Base-by-base conservation (phyloP, 2,113 vertebrate species). In the Hirundichthys speculiger region DNA sequence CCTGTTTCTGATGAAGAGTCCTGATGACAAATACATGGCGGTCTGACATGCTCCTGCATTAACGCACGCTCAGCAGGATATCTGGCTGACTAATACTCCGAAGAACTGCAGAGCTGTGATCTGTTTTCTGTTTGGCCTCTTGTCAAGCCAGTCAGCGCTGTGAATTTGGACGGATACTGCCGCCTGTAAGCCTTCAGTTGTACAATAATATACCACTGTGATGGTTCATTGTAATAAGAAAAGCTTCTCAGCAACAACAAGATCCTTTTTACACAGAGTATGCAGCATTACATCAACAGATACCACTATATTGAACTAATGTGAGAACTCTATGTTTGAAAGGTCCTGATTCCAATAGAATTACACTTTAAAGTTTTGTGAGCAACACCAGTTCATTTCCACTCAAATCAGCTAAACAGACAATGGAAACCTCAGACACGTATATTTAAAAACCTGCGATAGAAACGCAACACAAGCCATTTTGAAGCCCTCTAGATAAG, bases 51-150 rank as follows among this genome's bases (percentile, higher is more conserved):
- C 46, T 57, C 58, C 59, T 39, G 54, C 21, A 46, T 57, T 68
- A 75, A 63, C 61, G 70, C 54, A 39, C 8, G 49, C 70, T 72
- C 84, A 85, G 80, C 77, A 73, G 78, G 69, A 74, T 61, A 10
- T 3, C 52, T 65, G 80, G 48, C 77, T 84, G 75, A 79, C 79
- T 69, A 68, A 83, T 27, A 51, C 48, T 14, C 6, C 63, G 20
- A 66, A 53, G 59, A 73, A 82, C 16, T 18, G 64, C 30, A 69
- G 56, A 57, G 42, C 38, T 39, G 45, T 10, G 10, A 27, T 66
- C 46, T 64, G 46, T 43, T 39, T 52, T 62, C 18, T 40, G 11
- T 56, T 38, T 48, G 38, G 58, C 43, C 24, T 51, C 25, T 20
- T 27, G 30, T 34, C 30, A 34, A 38, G 43, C n/a, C 18, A 24